These are phyloP conservation scores for Diadophis punctatus DNA, from an alignment of 2,113 vertebrate genomes.

Conservation along the genomic window DNA sequence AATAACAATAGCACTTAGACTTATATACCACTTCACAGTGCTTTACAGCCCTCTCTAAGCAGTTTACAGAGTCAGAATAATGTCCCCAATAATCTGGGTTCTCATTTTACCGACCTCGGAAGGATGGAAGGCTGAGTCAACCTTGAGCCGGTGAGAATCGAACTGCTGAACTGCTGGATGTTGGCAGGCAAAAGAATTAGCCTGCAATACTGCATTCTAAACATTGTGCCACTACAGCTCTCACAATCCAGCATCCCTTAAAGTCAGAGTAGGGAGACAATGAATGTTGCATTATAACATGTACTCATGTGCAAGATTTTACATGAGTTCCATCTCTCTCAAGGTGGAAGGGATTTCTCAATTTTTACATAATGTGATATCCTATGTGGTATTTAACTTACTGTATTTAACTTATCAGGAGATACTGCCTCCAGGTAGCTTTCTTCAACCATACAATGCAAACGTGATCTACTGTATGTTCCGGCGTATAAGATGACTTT, in stretches of 20 bases:
- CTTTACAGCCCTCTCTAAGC: background rate
- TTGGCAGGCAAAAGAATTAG: background rate
- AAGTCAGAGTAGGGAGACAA: background rate
- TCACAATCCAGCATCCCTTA: background rate
- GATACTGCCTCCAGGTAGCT: background rate
- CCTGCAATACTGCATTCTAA: background rate
- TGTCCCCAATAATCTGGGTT: background rate
- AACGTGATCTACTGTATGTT: background rate
- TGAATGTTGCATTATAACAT: background rate
- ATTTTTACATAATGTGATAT: background rate
- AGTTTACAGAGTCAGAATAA: background rate
- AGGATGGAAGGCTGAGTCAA: background rate
- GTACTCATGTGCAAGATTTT: background rate
- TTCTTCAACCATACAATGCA: background rate
- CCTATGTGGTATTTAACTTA: background rate
- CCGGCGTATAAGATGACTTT: too few species aligned
- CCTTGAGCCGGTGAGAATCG: background rate
- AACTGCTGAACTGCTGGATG: background rate
- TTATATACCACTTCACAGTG: background rate
- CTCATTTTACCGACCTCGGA: background rate
- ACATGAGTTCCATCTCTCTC: background rate
- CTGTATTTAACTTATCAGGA: background rate
- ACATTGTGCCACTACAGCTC: background rate
- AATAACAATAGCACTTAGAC: background rate
- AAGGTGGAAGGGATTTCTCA: background rate